phyloP scores from a whole-genome alignment of 1,140 invertebrate genomes.

The Elymnias hypermnestra region DNA sequence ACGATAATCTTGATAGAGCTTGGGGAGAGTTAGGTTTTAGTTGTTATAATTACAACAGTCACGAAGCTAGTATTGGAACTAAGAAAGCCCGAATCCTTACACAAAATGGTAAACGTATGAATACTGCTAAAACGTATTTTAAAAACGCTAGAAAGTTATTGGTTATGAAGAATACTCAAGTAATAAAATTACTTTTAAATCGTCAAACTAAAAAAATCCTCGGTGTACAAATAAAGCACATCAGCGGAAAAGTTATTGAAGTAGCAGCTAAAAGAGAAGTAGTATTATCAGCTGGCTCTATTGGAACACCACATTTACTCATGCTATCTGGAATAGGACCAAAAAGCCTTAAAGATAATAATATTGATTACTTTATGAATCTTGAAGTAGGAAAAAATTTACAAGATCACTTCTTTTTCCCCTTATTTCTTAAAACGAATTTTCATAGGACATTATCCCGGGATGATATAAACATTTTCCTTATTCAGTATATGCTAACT shows the following conservation, averaged over 20 bases:
- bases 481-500: conserved; percentile 50
- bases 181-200: conserved; percentile 48
- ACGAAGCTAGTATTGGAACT: conserved; percentile 63
- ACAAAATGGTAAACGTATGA: conserved; percentile 78
- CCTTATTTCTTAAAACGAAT: conserved; percentile 47
- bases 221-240: conserved; percentile 52
- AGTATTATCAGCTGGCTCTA: conserved; percentile 74
- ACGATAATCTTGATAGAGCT: conserved; percentile 52
- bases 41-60: conserved; percentile 34
- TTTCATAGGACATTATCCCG: conserved; percentile 22
- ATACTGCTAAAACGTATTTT: conserved; percentile 79
- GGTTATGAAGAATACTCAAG: conserved; percentile 61
- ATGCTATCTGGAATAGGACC: conserved; percentile 70
- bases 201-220: conserved; percentile 31
- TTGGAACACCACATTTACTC: conserved; percentile 74
- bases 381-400: conserved; percentile 85
- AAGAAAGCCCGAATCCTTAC: conserved; percentile 50
- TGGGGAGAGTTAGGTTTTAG: conserved; percentile 42
- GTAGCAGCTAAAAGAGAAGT: conserved; percentile 73
- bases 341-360: conserved; percentile 51
- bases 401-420: conserved; percentile 77
- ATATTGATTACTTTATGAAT: conserved; percentile 74
- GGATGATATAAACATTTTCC: conserved; percentile 28
- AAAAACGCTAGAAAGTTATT: conserved; percentile 76
- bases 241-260: conserved; percentile 30